phyloP scores from a whole-genome alignment of 2,888 invertebrate species.

The Cephalotes varians region DNA sequence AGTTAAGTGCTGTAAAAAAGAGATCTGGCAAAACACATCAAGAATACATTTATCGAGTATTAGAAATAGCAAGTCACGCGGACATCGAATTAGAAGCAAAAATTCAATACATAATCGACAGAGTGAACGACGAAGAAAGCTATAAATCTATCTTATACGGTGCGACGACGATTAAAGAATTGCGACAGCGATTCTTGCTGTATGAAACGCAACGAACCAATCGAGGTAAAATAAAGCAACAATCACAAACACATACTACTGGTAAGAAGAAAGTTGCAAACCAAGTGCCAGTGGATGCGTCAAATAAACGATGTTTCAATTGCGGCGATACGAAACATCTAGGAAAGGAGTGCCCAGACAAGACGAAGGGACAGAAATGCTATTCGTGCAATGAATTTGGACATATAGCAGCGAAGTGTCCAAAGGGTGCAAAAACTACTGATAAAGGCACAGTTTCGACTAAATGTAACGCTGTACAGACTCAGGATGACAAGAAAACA shows the following conservation, averaged over 20 bases:
- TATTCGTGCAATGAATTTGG: neutral
- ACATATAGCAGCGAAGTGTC: neutral
- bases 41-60: neutral
- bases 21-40: neutral
- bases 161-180: neutral
- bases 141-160: neutral
- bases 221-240: neutral
- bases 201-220: neutral
- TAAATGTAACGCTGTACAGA: neutral
- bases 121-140: neutral
- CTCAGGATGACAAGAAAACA: neutral
- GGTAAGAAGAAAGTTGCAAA: neutral
- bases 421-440: fast-evolving
- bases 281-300: neutral
- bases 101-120: neutral
- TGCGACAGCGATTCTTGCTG: neutral
- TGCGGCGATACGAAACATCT: neutral
- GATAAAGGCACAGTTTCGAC: neutral
- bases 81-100: neutral
- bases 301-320: neutral
- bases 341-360: neutral
- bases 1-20: neutral
- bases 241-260: too few species aligned
- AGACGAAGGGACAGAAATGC: neutral
- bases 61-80: neutral